Evolutionary conservation across 2,113 vertebrate genomes (phyloP), one percentile per base, ranked within the genome.

Genomic region (Athene noctua): DNA sequence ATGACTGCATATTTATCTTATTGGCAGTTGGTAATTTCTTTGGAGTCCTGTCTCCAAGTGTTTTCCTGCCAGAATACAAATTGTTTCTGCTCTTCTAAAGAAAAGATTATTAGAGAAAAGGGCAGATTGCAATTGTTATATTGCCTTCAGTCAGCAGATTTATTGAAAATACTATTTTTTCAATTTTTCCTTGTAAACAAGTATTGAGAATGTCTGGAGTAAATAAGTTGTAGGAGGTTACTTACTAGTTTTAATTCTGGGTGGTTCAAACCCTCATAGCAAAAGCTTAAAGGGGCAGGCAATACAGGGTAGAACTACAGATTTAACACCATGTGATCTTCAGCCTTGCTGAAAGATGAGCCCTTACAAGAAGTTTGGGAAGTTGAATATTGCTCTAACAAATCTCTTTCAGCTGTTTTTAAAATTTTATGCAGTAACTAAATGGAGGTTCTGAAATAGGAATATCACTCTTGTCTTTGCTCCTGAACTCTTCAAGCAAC

Each of bases 101-200:
- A 22, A 92, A 75, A 90, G 85, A 70, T 75, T 44, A 94, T 88
- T 94, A 71, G 96, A 90, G 82, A 73, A 92, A 88, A 96, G 90
- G 94, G 88, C 85, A 90, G 72, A 52, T 30, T 59, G 54, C 67
- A 52, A 13, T 93, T 96, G 49, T 49, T 73, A 2, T 2, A 6
- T 54, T 88, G 59, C 82, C 47, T 83, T 61, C 54, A 61, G 58
- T 65, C 67, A 92, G 75, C 75, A 70, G 44, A 83, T 66, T 74
- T 5, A 32, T 3, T 70, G 78, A 40, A 58, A 71, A 51, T 13
- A 23, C 10, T 27, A 13, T 19, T 74, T 87, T 29, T 79, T 78
- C 49, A 0, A 0, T 81, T 59, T 44, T 82, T 88, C 8, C 1
- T 59, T 42, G 25, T 79, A 49, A 80, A 51, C 2, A 6, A 74